Evolutionary conservation across 2,113 vertebrate genomes (phyloP).

Genomic region (Lagenorhynchus albirostris): DNA sequence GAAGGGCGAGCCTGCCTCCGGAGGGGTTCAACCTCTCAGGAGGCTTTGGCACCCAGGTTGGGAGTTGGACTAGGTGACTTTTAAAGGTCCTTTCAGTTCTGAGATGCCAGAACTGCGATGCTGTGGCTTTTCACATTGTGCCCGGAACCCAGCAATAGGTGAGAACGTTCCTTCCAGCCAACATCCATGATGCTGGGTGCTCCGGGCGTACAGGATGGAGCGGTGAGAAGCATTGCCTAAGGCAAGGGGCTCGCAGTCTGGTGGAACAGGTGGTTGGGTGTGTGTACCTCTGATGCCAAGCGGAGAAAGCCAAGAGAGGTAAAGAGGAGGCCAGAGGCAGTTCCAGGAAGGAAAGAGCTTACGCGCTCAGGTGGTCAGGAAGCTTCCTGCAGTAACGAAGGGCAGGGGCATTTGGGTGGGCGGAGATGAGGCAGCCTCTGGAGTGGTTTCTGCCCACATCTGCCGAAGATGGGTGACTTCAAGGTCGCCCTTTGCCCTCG

Average conservation of each 20-base stretch:
- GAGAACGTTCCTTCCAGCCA: neutral
- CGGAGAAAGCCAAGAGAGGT: neutral
- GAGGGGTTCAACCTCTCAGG: neutral
- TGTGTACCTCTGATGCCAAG: neutral
- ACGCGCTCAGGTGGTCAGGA: fast-evolving
- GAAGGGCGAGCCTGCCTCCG: neutral
- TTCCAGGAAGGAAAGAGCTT: neutral
- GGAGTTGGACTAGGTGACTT: neutral
- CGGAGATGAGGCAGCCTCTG: neutral
- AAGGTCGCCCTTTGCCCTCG: neutral
- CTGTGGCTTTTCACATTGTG: neutral
- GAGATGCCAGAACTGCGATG: neutral
- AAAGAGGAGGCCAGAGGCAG: fast-evolving
- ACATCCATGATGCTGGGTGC: fast-evolving
- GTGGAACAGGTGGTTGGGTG: fast-evolving
- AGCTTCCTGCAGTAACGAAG: neutral
- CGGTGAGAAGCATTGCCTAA: fast-evolving
- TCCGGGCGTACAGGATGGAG: fast-evolving
- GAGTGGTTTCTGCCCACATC: neutral
- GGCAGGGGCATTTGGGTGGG: neutral
- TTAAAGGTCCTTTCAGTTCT: neutral
- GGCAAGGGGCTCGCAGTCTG: fast-evolving
- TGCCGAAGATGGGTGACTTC: neutral
- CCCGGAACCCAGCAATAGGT: neutral
- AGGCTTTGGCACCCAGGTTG: neutral